Evolutionary conservation across 1,140 invertebrate genomes (phyloP), one percentile per base, ranked within the genome.

Genomic region (Ridgeia piscesae): DNA sequence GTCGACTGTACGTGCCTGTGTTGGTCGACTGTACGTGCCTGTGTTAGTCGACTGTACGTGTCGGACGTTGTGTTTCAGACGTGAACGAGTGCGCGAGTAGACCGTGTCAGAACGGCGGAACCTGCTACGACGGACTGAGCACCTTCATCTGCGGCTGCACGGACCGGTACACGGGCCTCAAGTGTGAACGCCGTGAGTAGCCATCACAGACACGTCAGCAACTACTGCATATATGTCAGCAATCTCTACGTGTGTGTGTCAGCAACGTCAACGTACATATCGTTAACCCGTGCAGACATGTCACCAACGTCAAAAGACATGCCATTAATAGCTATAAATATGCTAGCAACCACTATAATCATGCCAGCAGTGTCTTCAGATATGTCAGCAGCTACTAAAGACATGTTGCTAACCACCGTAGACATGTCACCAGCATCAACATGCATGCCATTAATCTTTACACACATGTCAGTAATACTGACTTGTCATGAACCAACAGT

Each of bases 31-130:
- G 42, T 42, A 42, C 4, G 42, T 4, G 42, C 11, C 11, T 42
- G 31, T 91, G 33, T 33, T 4, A n/a, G n/a, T n/a, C n/a, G n/a
- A n/a, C n/a, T n/a, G n/a, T n/a, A n/a, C n/a, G n/a, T n/a, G 33
- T 89, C 31, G 89, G 27, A 27, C 34, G 33, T 89, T 89, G 33
- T 91, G 33, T 50, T 91, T 21, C 27, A 93, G 92, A 91, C 2
- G 91, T 89, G 17, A 88, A 93, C 50, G 58, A 92, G 34, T 93
- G 92, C 42, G 33, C 35, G n/a, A 92, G 89, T 21, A 88, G 1
- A 42, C 93, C 93, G 33, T 94, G 93, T 89, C 89, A 92, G 50
- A 93, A 93, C 50, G 92, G 92, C 34, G 93, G 93, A 31, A 35
- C 21, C 35, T 94, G 93, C 91, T n/a, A 92, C 34, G 91, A 91